phyloP scores from a whole-genome alignment of 2,797 vertebrate species.

The Danio choprae region DNA sequence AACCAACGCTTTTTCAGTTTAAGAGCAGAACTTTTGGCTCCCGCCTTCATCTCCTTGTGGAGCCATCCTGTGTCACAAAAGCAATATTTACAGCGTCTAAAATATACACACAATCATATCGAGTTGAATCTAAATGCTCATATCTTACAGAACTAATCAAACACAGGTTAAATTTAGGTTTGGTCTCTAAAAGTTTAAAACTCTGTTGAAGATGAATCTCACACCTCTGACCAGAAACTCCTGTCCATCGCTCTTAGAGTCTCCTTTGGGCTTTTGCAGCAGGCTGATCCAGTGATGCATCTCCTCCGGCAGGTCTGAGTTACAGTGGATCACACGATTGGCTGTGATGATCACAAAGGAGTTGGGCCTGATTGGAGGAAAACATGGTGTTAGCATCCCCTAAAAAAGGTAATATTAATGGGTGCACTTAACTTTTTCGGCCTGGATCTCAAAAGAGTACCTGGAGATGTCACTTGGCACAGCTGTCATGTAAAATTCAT shows the following conservation, averaged over 20 bases:
- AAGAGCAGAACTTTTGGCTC: slow-evolving; percentile 86
- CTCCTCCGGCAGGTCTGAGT: slow-evolving; percentile 85
- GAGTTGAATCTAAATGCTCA: neutral
- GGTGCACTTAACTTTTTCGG: too few relatives aligned
- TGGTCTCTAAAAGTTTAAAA: neutral
- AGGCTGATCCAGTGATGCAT: slow-evolving; percentile 91
- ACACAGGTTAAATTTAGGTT: neutral
- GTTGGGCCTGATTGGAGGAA: slow-evolving; percentile 74
- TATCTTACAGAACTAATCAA: neutral
- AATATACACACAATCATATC: neutral
- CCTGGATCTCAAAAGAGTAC: too few relatives aligned
- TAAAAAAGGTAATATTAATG: neutral
- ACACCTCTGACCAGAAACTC: slow-evolving; percentile 85
- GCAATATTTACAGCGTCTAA: neutral
- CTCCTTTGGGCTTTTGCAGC: slow-evolving; percentile 86
- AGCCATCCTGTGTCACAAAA: slow-evolving; percentile 83
- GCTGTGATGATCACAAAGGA: slow-evolving; percentile 89
- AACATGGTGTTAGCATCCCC: neutral
- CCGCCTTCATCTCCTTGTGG: slow-evolving; percentile 91
- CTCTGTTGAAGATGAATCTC: neutral
- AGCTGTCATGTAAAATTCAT: too few relatives aligned
- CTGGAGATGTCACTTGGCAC: too few relatives aligned
- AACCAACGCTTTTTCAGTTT: slow-evolving; percentile 96
- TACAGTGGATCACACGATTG: slow-evolving; percentile 88
- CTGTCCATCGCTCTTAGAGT: slow-evolving; percentile 82